Evolutionary conservation across 2,888 invertebrate species (phyloP).

Genomic region (Tiliacea aurago): DNA sequence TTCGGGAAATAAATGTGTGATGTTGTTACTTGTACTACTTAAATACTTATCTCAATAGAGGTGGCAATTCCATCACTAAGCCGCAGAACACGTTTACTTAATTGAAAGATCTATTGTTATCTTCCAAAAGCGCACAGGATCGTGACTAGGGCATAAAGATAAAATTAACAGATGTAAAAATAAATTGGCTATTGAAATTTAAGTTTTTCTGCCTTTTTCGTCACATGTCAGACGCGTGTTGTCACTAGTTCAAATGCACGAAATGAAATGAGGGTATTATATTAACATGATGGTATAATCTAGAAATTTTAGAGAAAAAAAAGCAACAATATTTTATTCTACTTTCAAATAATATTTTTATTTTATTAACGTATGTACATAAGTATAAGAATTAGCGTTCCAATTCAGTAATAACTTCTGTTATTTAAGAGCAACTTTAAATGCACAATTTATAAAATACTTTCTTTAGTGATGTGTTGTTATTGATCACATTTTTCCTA

Average conservation of each 20-base stretch:
- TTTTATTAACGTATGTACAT: slow-evolving; percentile 20
- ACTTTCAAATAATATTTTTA: not conserved
- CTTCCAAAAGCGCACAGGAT: slow-evolving; percentile 7
- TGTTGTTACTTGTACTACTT: not conserved
- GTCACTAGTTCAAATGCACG: slow-evolving; percentile 76
- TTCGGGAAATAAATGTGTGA: not conserved
- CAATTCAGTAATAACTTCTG: slow-evolving; percentile 20
- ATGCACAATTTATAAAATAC: slow-evolving; percentile 43
- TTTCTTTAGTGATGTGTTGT: slow-evolving; percentile 67
- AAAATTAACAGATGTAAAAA: slow-evolving; percentile 27
- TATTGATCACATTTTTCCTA: slow-evolving; percentile 66
- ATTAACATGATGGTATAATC: slow-evolving; percentile 64
- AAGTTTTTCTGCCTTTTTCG: not conserved
- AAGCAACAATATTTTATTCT: not conserved
- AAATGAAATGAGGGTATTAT: slow-evolving; percentile 63
- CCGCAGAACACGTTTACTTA: not conserved
- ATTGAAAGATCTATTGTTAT: slow-evolving; percentile 24
- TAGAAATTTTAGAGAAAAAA: slow-evolving; percentile 21
- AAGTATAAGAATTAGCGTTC: slow-evolving; percentile 12
- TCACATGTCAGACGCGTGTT: slow-evolving; percentile 59
- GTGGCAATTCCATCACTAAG: not conserved
- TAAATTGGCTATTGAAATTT: slow-evolving; percentile 4
- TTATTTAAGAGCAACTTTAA: slow-evolving; percentile 30
- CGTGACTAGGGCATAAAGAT: slow-evolving; percentile 29
- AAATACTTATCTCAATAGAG: not conserved